Conservation (phyloP, 2,888 invertebrate genomes). For the Andrena hattorfiana region DNA sequence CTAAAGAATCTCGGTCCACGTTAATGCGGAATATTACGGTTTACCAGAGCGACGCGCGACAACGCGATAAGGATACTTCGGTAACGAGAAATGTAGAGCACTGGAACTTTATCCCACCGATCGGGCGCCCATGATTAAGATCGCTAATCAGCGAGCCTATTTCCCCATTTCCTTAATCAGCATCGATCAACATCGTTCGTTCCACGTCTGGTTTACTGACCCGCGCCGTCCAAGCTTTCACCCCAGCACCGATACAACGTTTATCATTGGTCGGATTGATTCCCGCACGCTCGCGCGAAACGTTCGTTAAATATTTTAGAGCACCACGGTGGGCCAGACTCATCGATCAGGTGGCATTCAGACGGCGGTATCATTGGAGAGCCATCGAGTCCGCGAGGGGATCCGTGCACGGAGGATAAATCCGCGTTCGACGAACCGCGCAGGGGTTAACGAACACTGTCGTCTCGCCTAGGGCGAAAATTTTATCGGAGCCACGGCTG, state of each 20-base stretch:
- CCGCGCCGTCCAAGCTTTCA: not conserved
- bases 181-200: no score
- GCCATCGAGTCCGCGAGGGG: not conserved
- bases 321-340: not conserved
- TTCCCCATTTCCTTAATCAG: no score
- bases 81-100: no score
- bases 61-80: no score
- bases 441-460: slow-evolving; percentile 54
- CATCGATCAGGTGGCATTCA: slow-evolving; percentile 6
- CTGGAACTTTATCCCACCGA: no score
- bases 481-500: slow-evolving; percentile 26
- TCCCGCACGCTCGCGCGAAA: not conserved
- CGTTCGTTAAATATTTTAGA: not conserved
- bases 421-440: slow-evolving; percentile 17
- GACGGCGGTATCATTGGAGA: not conserved
- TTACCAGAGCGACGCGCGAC: no score
- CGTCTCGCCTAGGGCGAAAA: slow-evolving; percentile 47
- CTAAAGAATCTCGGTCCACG: no score
- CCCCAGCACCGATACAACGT: not conserved
- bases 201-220: no score
- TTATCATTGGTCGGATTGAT: not conserved
- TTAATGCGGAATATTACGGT: no score
- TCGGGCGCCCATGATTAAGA: no score
- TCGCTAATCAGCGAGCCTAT: no score
- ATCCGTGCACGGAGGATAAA: slow-evolving; percentile 10